phyloP scores from a whole-genome alignment of 2,113 vertebrate genomes.

The Oryzias melastigma region DNA sequence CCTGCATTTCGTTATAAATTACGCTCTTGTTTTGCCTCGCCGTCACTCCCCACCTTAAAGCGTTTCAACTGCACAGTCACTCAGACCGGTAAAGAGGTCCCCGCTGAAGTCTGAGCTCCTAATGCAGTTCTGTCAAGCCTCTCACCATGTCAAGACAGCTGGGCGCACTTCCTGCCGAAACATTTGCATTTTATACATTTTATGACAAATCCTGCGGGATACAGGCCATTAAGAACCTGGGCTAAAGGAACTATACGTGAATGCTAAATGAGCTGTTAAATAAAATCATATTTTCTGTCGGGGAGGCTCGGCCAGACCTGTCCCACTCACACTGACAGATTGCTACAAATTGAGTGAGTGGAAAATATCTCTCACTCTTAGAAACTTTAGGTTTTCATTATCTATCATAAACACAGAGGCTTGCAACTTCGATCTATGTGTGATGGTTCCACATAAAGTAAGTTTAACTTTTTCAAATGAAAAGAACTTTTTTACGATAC shows the following conservation, averaged over 20 bases:
- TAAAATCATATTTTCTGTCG: constrained; percentile 66
- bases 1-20: no score
- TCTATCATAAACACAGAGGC: no score
- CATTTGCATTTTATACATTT: constrained; percentile 71
- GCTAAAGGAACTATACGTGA: constrained; percentile 63
- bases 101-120: constrained; percentile 23
- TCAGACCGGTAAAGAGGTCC: constrained; percentile 26
- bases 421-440: no score
- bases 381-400: background rate
- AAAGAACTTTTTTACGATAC: no score
- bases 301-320: constrained; percentile 26
- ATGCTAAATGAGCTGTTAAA: constrained; percentile 74
- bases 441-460: no score
- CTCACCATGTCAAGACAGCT: constrained; percentile 25
- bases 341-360: constrained; percentile 42
- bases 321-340: constrained; percentile 47
- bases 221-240: constrained; percentile 58
- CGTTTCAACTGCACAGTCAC: constrained; percentile 7
- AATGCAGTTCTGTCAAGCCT: constrained; percentile 34
- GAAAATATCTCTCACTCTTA: constrained; percentile 36
- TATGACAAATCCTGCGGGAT: constrained; percentile 65
- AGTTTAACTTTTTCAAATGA: no score
- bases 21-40: background rate
- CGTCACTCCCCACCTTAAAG: background rate
- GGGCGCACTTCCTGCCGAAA: constrained; percentile 44